A percentile compares a stretch with the other conserved stretches of the same genome.
These are phyloP conservation scores for Polia nebulosa DNA, from an alignment of 2,888 invertebrate species.

Conservation along the genomic window DNA sequence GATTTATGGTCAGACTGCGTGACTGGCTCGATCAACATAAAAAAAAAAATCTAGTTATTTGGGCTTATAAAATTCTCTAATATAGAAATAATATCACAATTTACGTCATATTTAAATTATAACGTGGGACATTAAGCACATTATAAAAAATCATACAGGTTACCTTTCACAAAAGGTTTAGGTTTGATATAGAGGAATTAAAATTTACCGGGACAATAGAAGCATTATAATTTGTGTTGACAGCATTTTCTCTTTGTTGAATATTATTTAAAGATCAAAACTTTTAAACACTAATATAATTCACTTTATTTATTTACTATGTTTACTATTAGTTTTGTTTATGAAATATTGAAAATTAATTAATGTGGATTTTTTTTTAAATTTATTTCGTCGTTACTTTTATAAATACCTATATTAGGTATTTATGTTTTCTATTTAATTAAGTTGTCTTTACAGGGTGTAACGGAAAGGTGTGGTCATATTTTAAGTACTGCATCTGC, in stretches of 20 bases:
- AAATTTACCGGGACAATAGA: conserved; percentile 25
- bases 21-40: not conserved
- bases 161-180: conserved; percentile 32
- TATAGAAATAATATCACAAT: not conserved
- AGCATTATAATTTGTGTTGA: conserved; percentile 22
- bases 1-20: conserved; percentile 16
- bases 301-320: not conserved
- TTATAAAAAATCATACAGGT: conserved; percentile 12
- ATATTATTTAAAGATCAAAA: conserved; percentile 1
- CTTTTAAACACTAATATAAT: not conserved
- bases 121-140: not conserved
- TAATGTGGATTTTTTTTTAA: too few species aligned
- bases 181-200: conserved; percentile 40
- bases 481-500: too few species aligned
- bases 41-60: not conserved
- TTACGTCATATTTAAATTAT: too few species aligned
- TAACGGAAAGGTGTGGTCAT: too few species aligned
- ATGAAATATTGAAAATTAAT: too few species aligned
- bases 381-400: too few species aligned
- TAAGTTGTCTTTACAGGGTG: too few species aligned
- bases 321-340: not conserved
- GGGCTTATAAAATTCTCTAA: not conserved
- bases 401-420: too few species aligned
- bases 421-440: too few species aligned
- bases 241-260: conserved; percentile 10